These are phyloP conservation scores for Tupiocoris notatus DNA, from an alignment of 2,888 invertebrate genomes.

Conservation along the genomic window DNA sequence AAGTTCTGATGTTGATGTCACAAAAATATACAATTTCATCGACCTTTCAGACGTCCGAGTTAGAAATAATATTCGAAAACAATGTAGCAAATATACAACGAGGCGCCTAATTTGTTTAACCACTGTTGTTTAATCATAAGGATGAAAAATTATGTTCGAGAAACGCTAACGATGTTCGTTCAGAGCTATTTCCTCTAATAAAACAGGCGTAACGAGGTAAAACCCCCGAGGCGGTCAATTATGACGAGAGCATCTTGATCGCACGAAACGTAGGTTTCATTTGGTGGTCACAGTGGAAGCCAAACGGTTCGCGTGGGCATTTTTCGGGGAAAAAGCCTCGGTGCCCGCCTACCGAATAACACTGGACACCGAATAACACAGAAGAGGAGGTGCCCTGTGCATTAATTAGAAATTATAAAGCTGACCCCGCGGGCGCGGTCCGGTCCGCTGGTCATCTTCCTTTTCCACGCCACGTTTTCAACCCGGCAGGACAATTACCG, in stretches of 20 bases:
- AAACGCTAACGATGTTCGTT: background rate
- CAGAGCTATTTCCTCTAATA: background rate
- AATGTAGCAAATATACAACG: no score
- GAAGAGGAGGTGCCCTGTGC: background rate
- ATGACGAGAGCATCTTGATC: background rate
- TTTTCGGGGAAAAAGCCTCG: background rate
- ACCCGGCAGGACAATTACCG: constrained; percentile 23
- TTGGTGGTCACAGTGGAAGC: background rate
- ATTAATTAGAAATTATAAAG: background rate
- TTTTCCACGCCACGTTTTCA: constrained; percentile 4
- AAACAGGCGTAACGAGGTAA: background rate
- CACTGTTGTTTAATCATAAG: background rate
- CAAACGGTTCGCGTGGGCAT: background rate
- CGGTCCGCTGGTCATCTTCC: background rate
- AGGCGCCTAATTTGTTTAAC: background rate
- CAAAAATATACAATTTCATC: no score
- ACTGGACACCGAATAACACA: background rate
- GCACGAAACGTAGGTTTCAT: background rate
- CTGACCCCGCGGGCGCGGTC: background rate
- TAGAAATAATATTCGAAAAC: no score
- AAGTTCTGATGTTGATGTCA: no score
- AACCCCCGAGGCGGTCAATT: background rate
- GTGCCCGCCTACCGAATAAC: background rate
- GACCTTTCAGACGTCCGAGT: no score
- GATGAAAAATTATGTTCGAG: background rate